A percentile compares a stretch with the other conserved stretches of the same genome.
phyloP scores from a whole-genome alignment of 2,888 invertebrate genomes.

The Cyaniris semiargus region DNA sequence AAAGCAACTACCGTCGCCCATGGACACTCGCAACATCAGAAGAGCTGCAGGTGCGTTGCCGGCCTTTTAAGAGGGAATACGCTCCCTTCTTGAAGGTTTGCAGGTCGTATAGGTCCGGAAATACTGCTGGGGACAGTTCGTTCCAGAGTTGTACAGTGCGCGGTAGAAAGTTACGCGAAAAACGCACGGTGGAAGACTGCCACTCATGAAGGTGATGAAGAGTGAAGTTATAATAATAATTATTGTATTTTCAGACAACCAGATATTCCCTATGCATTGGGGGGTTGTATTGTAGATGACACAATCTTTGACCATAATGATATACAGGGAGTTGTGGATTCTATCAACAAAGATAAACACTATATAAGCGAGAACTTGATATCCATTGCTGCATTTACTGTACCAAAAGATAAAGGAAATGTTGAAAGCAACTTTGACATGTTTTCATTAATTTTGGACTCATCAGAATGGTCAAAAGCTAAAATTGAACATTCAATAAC shows the following conservation, averaged over 20 bases:
- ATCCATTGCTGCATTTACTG: conserved; percentile 64
- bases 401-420: conserved; percentile 52
- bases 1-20: too few relatives aligned
- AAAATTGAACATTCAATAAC: conserved; percentile 61
- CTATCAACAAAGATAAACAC: conserved; percentile 52
- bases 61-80: too few relatives aligned
- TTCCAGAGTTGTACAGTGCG: too few relatives aligned
- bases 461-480: conserved; percentile 60
- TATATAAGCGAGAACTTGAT: conserved; percentile 63
- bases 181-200: too few relatives aligned
- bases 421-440: conserved; percentile 60
- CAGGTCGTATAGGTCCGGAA: too few relatives aligned
- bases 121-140: too few relatives aligned
- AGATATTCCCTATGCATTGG: conserved; percentile 67
- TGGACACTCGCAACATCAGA: too few relatives aligned
- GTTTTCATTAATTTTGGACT: conserved; percentile 65
- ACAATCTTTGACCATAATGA: conserved; percentile 55
- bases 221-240: too few relatives aligned
- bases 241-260: conserved; percentile 59
- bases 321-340: conserved; percentile 54
- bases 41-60: too few relatives aligned
- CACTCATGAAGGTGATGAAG: too few relatives aligned
- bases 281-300: conserved; percentile 72
- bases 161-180: too few relatives aligned
- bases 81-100: too few relatives aligned